Evolutionary conservation across 2,113 vertebrate genomes (phyloP).

Genomic region (Cisticola juncidis): DNA sequence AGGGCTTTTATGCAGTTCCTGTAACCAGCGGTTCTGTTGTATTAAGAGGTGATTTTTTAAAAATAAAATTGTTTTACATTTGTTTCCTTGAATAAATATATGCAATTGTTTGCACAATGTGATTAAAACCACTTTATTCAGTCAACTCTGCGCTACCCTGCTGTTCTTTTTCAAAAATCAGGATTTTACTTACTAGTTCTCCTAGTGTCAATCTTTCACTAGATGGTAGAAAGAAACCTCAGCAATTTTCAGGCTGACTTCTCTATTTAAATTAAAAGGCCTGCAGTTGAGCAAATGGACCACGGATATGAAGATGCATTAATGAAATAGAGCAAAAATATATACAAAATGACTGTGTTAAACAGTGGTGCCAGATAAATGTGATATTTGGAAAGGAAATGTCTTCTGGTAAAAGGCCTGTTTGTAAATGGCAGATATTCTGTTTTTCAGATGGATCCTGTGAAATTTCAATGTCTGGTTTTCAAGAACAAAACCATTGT

Average conservation of each 20-base stretch:
- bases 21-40: not conserved
- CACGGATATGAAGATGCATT: not conserved
- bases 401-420: not conserved
- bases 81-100: not conserved
- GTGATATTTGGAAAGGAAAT: not conserved
- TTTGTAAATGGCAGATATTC: not conserved
- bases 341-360: not conserved
- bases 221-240: not conserved
- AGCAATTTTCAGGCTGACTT: not conserved
- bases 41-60: not conserved
- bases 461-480: constrained; percentile 87
- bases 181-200: not conserved
- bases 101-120: not conserved
- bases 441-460: constrained; percentile 80
- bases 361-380: not conserved
- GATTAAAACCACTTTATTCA: not conserved
- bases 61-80: not conserved
- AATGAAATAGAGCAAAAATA: not conserved
- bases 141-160: not conserved
- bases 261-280: not conserved
- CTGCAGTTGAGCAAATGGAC: not conserved
- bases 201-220: not conserved
- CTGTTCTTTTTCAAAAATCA: not conserved
- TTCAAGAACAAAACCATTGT: constrained; percentile 93
- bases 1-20: not conserved